Percentiles rank a stretch among this genome's conserved stretches.
Conservation (phyloP, 2,113 vertebrate species). For the Trogon melanurus region DNA sequence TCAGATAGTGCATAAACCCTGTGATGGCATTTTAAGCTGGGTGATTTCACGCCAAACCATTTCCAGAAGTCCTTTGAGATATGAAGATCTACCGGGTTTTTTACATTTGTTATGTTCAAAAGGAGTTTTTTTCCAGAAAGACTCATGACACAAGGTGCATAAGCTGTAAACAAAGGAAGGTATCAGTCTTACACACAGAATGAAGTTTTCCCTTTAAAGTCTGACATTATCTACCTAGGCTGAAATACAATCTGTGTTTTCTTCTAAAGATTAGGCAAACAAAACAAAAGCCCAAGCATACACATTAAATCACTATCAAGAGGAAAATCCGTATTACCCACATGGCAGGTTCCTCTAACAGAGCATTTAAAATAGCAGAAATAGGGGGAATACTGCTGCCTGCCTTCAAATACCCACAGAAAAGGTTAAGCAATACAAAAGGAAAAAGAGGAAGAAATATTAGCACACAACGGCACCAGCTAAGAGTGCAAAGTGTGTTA, state of each 20-base stretch:
- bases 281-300: background rate
- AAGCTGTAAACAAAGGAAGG: background rate
- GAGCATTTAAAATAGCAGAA: background rate
- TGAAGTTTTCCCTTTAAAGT: background rate
- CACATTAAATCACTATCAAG: background rate
- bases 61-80: background rate
- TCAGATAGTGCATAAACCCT: background rate
- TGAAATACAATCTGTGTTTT: conserved; percentile 24
- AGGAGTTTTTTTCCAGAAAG: background rate
- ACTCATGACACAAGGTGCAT: background rate
- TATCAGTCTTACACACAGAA: background rate
- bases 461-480: conserved; percentile 45
- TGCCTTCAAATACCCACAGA: conserved; percentile 24
- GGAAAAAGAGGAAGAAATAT: conserved; percentile 51
- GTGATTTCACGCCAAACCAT: conserved; percentile 5
- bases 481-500: conserved; percentile 53
- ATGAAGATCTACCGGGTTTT: background rate
- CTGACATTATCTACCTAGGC: conserved; percentile 1
- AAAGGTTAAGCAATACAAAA: conserved; percentile 53
- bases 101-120: background rate
- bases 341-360: conserved; percentile 3
- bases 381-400: background rate
- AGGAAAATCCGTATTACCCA: conserved; percentile 7
- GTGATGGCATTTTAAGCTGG: background rate
- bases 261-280: conserved; percentile 9